phyloP scores from a whole-genome alignment of 2,888 invertebrate species.

The Macropis europaea region DNA sequence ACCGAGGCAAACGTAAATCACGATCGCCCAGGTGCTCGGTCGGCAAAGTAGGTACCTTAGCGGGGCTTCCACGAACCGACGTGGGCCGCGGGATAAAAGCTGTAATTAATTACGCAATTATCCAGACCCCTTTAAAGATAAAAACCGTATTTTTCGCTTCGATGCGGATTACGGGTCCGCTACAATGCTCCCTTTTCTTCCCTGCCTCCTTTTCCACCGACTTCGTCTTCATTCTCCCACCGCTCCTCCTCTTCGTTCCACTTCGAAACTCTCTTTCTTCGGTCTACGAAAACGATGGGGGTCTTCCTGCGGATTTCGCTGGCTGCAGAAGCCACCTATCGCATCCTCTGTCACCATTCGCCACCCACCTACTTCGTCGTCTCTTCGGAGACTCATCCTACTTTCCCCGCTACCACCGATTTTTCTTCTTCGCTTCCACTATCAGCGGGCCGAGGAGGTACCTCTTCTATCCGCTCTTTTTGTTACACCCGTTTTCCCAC shows the following conservation, averaged over 20 bases:
- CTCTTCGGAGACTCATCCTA: background rate
- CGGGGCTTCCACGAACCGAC: conserved; percentile 43
- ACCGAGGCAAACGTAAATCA: conserved; percentile 67
- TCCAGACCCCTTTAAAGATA: conserved; percentile 67
- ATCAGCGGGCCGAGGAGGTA: conserved; percentile 33
- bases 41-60: conserved; percentile 59
- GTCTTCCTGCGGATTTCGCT: background rate
- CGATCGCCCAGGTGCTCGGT: conserved; percentile 65
- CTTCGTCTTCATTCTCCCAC: background rate
- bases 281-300: background rate
- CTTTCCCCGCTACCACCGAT: conserved; percentile 10
- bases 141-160: conserved; percentile 72
- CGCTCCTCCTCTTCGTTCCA: background rate
- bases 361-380: background rate
- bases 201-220: background rate
- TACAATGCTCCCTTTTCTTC: conserved; percentile 23
- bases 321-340: background rate
- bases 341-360: background rate
- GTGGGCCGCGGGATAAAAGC: conserved; percentile 67
- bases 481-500: conserved; percentile 58
- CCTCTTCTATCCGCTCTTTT: conserved; percentile 53
- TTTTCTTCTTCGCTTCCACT: conserved; percentile 23
- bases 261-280: background rate
- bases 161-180: conserved; percentile 64
- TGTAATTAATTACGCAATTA: conserved; percentile 77